Evolutionary conservation across 2,797 vertebrate genomes (phyloP).

Genomic region (Lophius americanus): DNA sequence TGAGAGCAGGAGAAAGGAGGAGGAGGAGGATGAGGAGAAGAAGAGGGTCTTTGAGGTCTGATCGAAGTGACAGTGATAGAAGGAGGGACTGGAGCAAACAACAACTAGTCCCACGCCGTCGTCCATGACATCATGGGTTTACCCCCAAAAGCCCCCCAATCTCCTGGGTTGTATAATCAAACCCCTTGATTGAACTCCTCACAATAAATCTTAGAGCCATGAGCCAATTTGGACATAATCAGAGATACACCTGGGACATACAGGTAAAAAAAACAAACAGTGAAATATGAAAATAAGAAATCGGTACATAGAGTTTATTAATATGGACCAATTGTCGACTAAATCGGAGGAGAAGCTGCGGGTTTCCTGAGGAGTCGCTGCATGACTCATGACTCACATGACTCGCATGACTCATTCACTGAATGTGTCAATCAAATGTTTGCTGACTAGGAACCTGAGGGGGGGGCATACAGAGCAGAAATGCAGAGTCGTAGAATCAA

Average conservation of each 20-base stretch:
- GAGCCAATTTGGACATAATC: no score
- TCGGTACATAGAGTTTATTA: no score
- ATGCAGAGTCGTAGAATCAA: no score
- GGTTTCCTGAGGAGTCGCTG: constrained; percentile 4
- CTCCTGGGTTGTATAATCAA: no score
- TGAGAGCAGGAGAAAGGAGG: constrained; percentile 48
- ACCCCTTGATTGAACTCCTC: no score
- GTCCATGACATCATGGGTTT: no score
- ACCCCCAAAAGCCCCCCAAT: no score
- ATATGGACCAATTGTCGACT: no score
- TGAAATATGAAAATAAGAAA: not conserved
- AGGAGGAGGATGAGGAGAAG: constrained; percentile 11
- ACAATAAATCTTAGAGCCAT: no score
- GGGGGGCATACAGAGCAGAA: not conserved
- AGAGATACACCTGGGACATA: no score
- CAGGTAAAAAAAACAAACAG: not conserved
- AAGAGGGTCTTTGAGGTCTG: not conserved
- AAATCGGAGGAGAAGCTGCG: not conserved
- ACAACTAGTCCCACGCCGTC: no score
- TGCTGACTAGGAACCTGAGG: constrained; percentile 1
- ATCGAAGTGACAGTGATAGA: not conserved
- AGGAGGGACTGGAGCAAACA: no score
- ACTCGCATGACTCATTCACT: constrained; percentile 16
- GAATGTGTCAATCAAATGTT: constrained; percentile 2
- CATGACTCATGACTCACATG: not conserved